Base-by-base conservation (phyloP, 2,797 vertebrate species). In the Phoeniculus purpureus region DNA sequence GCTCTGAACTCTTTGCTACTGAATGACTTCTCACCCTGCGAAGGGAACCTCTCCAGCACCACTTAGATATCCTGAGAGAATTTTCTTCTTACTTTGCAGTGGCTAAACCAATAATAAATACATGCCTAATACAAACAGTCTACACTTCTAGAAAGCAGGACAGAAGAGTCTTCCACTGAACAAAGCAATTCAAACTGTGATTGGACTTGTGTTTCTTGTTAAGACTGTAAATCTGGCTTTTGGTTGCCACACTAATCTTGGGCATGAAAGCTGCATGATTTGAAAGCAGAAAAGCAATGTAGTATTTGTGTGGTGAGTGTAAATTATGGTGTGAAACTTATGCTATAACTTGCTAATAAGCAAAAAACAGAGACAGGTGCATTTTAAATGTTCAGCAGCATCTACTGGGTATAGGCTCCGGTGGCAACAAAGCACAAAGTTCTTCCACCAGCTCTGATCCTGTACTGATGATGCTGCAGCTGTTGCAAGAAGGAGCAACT, bases 341-440 rank as follows among this genome's bases (percentile, higher is more conserved):
- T 1, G 8, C 23, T 29, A 64, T 82, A 55, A 26, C 15, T 51
- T 16, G 26, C 27, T 55, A 31, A 51, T 29, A 43, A 25, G 18
- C 15, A 60, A 31, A 48, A 59, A 10, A 21, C 13, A 54, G 21
- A 27, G 29, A 34, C 31, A 15, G 23, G 23, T 19, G 16, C 25
- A 14, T 37, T 47, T 58, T 29, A 81, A 58, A 34, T 25, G 27
- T 51, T 66, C 48, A 51, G 27, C 17, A 21, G 13, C 16, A 20
- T 55, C n/a, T 58, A 6, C 45, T 20, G 20, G 6, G 9, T 52
- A 4, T 13, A 40, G 11, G 15, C 22, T 43, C 26, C 61, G 16
- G 20, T 45, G 29, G 26, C 5, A 1, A 26, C 0, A 1, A 29
- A 37, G 14, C 37, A 31, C 1, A 11, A 32, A 31, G 50, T 32